These are phyloP conservation scores for Neocrepidodera transversa DNA, from an alignment of 2,888 invertebrate genomes.

Conservation along the genomic window DNA sequence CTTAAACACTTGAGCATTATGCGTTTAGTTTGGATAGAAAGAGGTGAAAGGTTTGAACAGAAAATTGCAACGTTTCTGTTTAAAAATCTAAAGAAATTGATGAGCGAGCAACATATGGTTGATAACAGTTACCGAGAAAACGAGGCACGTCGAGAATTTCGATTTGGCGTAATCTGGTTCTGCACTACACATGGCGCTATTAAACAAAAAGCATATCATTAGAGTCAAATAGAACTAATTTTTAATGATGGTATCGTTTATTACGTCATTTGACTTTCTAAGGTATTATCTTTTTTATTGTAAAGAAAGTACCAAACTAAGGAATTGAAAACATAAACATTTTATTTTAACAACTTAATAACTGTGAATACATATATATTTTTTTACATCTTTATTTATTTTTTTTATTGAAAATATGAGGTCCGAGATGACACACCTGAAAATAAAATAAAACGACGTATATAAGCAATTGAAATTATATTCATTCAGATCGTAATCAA, in stretches of 20 bases:
- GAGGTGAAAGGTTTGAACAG: neutral
- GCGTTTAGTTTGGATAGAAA: neutral
- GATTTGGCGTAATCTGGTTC: neutral
- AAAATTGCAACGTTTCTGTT: constrained; percentile 1
- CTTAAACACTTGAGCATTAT: neutral
- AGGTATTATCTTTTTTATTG: no score
- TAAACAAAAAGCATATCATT: neutral
- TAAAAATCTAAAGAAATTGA: neutral
- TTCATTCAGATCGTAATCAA: no score
- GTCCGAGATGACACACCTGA: no score
- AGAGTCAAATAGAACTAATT: neutral
- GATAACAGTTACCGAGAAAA: neutral
- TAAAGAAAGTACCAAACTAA: no score
- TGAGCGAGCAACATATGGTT: neutral
- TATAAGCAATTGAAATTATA: no score
- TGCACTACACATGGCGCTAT: neutral
- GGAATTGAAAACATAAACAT: no score
- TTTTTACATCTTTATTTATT: no score
- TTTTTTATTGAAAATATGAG: no score
- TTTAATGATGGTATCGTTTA: neutral
- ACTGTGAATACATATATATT: no score
- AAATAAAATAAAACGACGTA: no score
- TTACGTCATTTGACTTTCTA: no score
- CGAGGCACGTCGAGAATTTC: neutral
- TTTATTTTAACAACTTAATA: no score